Percentiles rank a stretch among this genome's conserved stretches.
These are phyloP conservation scores for Callithrix jacchus DNA, from an alignment of 2,113 vertebrate species.

Conservation along the genomic window DNA sequence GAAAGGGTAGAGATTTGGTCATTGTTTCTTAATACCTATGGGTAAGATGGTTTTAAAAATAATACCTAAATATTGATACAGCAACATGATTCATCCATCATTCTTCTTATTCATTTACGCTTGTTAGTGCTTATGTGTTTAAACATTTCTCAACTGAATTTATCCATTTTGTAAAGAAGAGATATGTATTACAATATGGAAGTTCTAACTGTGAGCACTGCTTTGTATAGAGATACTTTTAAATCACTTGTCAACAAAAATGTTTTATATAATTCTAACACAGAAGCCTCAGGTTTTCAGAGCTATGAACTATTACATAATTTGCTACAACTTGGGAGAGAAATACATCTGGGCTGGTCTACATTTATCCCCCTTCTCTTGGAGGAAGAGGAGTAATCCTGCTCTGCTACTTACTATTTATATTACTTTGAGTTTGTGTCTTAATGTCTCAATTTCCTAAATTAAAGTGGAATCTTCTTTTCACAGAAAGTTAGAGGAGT, in stretches of 20 bases:
- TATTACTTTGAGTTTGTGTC: background rate
- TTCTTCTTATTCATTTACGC: background rate
- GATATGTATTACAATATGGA: background rate
- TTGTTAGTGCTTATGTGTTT: background rate
- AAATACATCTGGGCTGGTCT: background rate
- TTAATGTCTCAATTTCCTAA: background rate
- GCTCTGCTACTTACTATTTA: background rate
- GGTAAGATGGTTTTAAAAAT: background rate
- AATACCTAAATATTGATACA: background rate
- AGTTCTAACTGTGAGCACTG: constrained; percentile 13
- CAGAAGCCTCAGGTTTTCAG: background rate
- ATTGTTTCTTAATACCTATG: constrained; percentile 14
- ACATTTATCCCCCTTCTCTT: background rate
- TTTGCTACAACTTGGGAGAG: background rate
- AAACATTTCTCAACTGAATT: background rate
- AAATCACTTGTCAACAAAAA: constrained; percentile 38
- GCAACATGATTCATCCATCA: background rate
- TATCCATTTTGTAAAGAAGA: background rate
- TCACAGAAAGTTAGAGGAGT: background rate
- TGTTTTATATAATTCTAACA: constrained; percentile 20
- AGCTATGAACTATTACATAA: background rate
- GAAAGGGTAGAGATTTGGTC: background rate
- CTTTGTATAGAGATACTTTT: background rate
- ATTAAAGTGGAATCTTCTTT: background rate
- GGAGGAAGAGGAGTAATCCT: background rate